Conservation (phyloP, 2,113 vertebrate genomes). For the Blennius ocellaris region DNA sequence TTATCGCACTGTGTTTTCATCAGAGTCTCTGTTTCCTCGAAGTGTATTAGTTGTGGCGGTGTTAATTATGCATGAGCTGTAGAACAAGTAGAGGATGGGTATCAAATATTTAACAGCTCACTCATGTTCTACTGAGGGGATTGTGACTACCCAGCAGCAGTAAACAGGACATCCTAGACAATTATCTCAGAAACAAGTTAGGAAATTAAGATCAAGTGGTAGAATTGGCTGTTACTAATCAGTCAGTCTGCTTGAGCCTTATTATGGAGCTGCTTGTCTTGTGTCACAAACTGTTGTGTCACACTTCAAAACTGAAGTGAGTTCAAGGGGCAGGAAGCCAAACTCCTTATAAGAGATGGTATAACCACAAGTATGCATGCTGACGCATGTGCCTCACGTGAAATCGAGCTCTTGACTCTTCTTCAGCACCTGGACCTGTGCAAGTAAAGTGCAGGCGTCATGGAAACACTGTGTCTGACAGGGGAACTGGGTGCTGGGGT, state of each 20-base stretch:
- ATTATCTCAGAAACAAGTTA: conserved; percentile 24
- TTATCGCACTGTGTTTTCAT: conserved; percentile 30
- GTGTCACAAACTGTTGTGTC: conserved; percentile 40
- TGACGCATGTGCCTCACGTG: conserved; percentile 58
- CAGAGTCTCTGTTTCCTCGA: conserved; percentile 49
- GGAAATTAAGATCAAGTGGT: conserved; percentile 25
- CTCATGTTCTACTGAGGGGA: conserved; percentile 65
- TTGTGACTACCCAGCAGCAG: conserved; percentile 37
- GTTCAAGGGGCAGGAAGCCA: conserved; percentile 30
- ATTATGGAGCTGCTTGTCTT: conserved; percentile 8
- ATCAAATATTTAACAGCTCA: conserved; percentile 78
- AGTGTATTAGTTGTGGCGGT: conserved; percentile 64
- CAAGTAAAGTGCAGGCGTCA: conserved; percentile 67
- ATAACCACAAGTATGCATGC: conserved; percentile 46
- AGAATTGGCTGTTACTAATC: conserved; percentile 12
- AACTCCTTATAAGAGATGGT: conserved; percentile 75
- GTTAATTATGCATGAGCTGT: conserved; percentile 72
- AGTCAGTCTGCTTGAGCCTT: neutral
- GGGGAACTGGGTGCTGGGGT: conserved; percentile 50
- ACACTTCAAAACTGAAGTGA: conserved; percentile 48
- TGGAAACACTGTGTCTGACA: conserved; percentile 72
- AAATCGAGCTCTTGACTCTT: conserved; percentile 41
- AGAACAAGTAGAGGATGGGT: conserved; percentile 62
- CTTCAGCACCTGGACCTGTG: conserved; percentile 58
- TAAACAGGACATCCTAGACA: conserved; percentile 35